phyloP scores from a whole-genome alignment of 2,888 invertebrate species.

The Plagiodera versicolora region DNA sequence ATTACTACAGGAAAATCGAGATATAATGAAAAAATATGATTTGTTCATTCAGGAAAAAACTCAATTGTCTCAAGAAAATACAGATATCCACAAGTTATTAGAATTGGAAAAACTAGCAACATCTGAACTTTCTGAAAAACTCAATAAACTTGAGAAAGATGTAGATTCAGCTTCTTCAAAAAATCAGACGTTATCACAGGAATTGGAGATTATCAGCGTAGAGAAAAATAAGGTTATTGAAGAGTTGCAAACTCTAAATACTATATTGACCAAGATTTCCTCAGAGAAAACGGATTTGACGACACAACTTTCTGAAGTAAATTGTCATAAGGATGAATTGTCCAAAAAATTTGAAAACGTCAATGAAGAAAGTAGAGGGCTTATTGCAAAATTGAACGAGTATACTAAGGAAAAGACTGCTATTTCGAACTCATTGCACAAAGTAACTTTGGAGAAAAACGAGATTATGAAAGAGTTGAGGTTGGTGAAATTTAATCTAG shows the following conservation, averaged over 20 bases:
- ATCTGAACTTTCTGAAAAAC: conserved; percentile 3
- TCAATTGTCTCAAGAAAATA: neutral
- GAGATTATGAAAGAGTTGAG: neutral
- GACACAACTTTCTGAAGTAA: neutral
- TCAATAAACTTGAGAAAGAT: neutral
- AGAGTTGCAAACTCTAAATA: neutral
- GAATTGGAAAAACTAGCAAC: neutral
- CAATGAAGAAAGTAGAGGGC: neutral
- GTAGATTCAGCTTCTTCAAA: neutral
- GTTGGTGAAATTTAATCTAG: neutral
- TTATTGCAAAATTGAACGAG: neutral
- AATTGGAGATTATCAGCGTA: neutral
- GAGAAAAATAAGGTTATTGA: neutral
- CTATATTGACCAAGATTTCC: neutral
- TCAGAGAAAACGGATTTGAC: neutral
- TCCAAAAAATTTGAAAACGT: neutral
- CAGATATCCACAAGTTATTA: neutral
- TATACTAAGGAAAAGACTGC: neutral
- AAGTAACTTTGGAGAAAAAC: neutral
- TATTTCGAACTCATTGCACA: neutral
- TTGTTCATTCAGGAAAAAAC: neutral
- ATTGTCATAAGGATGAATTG: conserved; percentile 5
- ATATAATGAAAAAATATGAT: too few species aligned
- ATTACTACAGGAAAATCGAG: neutral
- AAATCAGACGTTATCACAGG: neutral